Conservation (phyloP, 2,888 invertebrate species). For the Ernsta delagoae region DNA sequence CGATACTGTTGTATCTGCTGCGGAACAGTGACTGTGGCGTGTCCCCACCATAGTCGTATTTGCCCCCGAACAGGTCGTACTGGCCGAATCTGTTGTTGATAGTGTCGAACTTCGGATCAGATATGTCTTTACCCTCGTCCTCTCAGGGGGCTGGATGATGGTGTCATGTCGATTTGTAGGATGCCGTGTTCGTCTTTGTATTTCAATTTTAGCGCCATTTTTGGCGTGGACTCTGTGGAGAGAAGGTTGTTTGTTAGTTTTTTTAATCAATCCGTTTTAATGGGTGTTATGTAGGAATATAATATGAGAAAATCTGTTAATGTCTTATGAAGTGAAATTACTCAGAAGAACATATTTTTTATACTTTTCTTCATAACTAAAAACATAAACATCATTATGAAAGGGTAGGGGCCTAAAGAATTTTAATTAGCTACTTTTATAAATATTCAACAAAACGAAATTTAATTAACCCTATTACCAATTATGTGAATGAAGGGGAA, state of each 20-base stretch:
- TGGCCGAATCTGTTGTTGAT: conserved; percentile 75
- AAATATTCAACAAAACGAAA: no score
- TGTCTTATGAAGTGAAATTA: no score
- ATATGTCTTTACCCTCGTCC: conserved; percentile 41
- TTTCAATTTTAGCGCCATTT: conserved; percentile 76
- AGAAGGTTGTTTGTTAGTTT: neutral
- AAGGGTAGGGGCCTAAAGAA: no score
- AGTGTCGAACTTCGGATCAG: conserved; percentile 70
- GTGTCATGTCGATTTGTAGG: conserved; percentile 78
- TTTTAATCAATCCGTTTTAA: no score
- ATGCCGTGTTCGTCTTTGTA: conserved; percentile 80
- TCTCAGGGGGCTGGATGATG: conserved; percentile 56
- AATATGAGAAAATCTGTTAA: no score
- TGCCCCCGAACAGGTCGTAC: conserved; percentile 76
- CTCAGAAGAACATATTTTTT: no score
- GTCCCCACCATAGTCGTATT: conserved; percentile 65
- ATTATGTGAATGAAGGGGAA: no score
- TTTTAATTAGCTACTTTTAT: no score
- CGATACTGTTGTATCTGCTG: conserved; percentile 79
- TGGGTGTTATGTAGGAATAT: no score
- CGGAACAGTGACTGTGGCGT: conserved; percentile 70
- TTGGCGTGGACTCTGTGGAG: conserved; percentile 33
- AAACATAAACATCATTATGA: no score
- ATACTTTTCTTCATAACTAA: no score
- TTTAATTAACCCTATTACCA: no score